Evolutionary conservation across 2,113 vertebrate genomes (phyloP), one percentile per base, ranked within the genome.

Genomic region (Corynorhinus townsendii): DNA sequence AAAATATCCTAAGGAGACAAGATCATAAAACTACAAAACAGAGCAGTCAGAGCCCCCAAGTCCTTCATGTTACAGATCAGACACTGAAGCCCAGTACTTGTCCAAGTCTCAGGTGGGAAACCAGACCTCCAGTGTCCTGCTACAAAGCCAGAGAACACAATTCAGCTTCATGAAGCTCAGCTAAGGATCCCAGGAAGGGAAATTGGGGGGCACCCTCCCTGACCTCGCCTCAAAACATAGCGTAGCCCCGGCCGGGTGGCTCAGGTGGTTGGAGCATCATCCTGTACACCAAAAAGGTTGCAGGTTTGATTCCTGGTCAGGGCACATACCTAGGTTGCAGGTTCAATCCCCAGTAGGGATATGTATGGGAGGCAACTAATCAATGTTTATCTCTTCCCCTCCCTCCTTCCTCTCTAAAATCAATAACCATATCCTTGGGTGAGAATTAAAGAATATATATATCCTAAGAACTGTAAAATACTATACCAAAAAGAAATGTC

Each of bases 131-230:
- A 7, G 4, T 22, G 20, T 28, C 54, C 69, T 35, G 20, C 49
- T 10, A 0, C 4, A 7, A n/a, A 59, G 45, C 22, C 45, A 82
- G 19, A 4, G 11, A 30, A 35, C 56, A 54, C 28, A 5, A 17
- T 2, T 1, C 11, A 38, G n/a, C 47, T n/a, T 38, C 7, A 0
- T 1, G 2, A 5, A 72, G 59, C 33, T 90, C 12, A 24, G 52
- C 20, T 17, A 35, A 64, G 17, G 24, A 43, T 43, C 40, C 17
- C 28, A 43, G 26, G 8, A 11, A 64, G 20, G 43, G 17, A 24
- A 7, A 4, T 11, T 52, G 30, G 33, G 20, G 5, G 1, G 38
- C 2, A 26, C 4, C 6, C 43, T 1, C 7, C 20, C 0, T 26
- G 19, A 62, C 22, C 33, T 38, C 35, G 35, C 35, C 30, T 84